phyloP scores from a whole-genome alignment of 2,888 invertebrate species.

The Andrena haemorrhoa region DNA sequence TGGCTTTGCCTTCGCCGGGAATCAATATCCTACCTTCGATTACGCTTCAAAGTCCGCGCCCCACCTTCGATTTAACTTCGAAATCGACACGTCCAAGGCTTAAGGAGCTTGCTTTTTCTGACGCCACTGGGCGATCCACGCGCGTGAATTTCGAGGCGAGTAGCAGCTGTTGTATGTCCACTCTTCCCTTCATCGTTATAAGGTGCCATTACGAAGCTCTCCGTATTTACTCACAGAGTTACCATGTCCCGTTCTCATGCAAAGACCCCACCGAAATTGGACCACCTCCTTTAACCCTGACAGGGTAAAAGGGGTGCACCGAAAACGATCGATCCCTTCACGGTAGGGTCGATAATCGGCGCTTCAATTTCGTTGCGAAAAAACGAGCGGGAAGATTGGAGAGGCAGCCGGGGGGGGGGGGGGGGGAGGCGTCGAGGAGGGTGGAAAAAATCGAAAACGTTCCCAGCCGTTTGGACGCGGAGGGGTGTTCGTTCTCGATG shows the following conservation, averaged over 20 bases:
- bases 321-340: conserved; percentile 11
- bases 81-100: no score
- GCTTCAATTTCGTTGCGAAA: conserved; percentile 58
- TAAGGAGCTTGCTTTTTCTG: no score
- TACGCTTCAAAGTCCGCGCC: no score
- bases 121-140: no score
- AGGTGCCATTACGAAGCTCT: no score
- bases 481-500: conserved; percentile 72
- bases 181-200: no score
- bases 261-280: background rate
- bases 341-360: conserved; percentile 61
- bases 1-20: no score
- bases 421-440: conserved; percentile 23
- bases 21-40: no score
- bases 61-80: no score
- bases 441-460: conserved; percentile 64
- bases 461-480: conserved; percentile 36
- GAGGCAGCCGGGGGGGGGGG: conserved; percentile 15
- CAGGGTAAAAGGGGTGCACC: background rate
- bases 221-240: no score
- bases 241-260: background rate
- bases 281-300: background rate
- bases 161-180: no score
- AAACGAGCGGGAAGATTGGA: conserved; percentile 55
- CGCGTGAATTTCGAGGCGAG: no score